Evolutionary conservation across 2,888 invertebrate genomes (phyloP).

Genomic region (Leptinotarsa haldemani): DNA sequence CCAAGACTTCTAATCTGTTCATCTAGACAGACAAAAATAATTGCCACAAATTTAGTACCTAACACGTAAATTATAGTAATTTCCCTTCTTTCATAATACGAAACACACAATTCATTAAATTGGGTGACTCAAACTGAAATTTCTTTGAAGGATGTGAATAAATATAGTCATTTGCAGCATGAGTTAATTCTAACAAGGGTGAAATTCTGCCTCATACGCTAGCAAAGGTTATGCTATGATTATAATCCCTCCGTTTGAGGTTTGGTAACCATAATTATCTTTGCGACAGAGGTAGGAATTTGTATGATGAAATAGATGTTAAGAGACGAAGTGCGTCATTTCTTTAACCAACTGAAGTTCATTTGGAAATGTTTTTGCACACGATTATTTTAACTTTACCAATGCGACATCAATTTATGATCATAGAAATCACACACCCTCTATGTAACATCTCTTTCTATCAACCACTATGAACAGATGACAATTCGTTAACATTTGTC

Average conservation of each 20-base stretch:
- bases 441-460: no score
- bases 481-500: no score
- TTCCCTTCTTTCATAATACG: conserved; percentile 30
- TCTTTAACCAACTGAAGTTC: no score
- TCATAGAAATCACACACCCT: no score
- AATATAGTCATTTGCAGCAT: conserved; percentile 42
- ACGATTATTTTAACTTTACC: no score
- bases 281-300: conserved; percentile 13
- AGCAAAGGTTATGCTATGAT: conserved; percentile 36
- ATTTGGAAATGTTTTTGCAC: no score
- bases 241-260: conserved; percentile 34
- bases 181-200: conserved; percentile 34
- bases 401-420: no score
- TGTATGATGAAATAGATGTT: neutral
- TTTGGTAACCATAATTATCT: conserved; percentile 32
- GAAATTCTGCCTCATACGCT: conserved; percentile 29
- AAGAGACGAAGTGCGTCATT: no score
- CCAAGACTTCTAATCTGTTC: conserved; percentile 4
- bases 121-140: conserved; percentile 40
- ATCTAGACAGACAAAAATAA: conserved; percentile 25
- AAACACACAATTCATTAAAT: conserved; percentile 41
- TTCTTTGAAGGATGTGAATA: conserved; percentile 37
- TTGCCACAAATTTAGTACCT: conserved; percentile 32
- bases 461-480: no score
- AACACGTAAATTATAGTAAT: conserved; percentile 45